Conservation (phyloP, 2,888 invertebrate species). For the Acronicta aceris region DNA sequence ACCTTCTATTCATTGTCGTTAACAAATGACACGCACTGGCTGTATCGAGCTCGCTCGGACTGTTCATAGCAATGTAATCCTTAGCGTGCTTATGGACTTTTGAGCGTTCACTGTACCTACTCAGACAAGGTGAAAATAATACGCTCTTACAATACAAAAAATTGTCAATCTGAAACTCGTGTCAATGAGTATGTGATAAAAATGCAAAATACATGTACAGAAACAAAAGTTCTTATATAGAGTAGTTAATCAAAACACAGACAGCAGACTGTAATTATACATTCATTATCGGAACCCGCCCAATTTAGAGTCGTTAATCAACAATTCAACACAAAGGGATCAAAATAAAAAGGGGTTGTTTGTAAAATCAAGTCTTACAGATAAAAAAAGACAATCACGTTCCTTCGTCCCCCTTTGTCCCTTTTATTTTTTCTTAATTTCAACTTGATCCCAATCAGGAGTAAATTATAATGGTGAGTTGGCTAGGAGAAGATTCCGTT, state of each 20-base stretch:
- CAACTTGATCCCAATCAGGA: slow-evolving; percentile 87
- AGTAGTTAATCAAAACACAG: slow-evolving; percentile 21
- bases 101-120: no score
- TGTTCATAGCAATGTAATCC: no score
- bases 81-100: no score
- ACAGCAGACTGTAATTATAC: slow-evolving; percentile 32
- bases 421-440: slow-evolving; percentile 89
- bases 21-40: no score
- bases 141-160: no score
- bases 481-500: slow-evolving; percentile 84
- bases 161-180: no score
- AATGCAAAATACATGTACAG: no score
- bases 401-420: slow-evolving; percentile 73
- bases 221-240: not conserved
- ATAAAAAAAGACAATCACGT: slow-evolving; percentile 82
- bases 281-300: slow-evolving; percentile 61
- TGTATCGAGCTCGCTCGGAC: no score
- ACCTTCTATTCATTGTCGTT: no score
- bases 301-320: slow-evolving; percentile 73
- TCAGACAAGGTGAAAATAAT: no score
- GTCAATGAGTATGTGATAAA: no score
- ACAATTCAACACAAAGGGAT: slow-evolving; percentile 68
- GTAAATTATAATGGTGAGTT: slow-evolving; percentile 88
- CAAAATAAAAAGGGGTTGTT: slow-evolving; percentile 74
- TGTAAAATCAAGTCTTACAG: slow-evolving; percentile 84